Evolutionary conservation across 1,140 invertebrate genomes (phyloP), one percentile per base, ranked within the genome.

Genomic region (Drosophila arizonae): DNA sequence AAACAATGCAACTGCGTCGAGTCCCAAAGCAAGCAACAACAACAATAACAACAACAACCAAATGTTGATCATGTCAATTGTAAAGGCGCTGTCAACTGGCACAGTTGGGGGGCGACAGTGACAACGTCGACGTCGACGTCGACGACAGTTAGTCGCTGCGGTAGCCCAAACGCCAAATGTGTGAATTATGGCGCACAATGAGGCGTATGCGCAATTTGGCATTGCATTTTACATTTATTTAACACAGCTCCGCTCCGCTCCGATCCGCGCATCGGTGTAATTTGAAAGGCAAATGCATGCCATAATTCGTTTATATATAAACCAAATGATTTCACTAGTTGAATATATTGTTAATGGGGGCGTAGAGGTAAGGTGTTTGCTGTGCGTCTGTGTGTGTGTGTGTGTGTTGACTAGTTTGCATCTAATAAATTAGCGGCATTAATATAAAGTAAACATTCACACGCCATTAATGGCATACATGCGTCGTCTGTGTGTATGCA

Each of bases 61-160:
- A 73, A 77, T 87, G 84, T 88, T 88, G 84, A 88, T 88, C 77
- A 72, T 88, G 88, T 88, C 85, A 88, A 88, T 88, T 88, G 68
- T 81, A 82, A 63, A 76, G 76, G 66, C 64, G 67, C 74, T 84
- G 84, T 88, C 84, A 88, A 84, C 76, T 86, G 72, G 66, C 81
- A 73, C 82, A 79, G 78, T 76, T 58, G 81, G 81, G 74, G 81
- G 71, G 43, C n/a, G 15, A 46, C 43, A 45, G n/a, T n/a, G 41
- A 43, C 13, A 45, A 45, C 43, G 43, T 6, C 15, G 0, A 46
- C 43, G 28, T 51, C 55, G n/a, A 46, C 43, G 43, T 6, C 43
- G 3, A 46, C 43, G 28, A 56, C 55, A 60, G 36, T 54, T 56
- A 36, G 43, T 50, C 39, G 56, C 33, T 57, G 45, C 51, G 33